A percentile compares a stretch with the other conserved stretches of the same genome.
These are phyloP conservation scores for Scaptodrosophila lebanonensis DNA, from an alignment of 1,140 invertebrate species.

Conservation along the genomic window DNA sequence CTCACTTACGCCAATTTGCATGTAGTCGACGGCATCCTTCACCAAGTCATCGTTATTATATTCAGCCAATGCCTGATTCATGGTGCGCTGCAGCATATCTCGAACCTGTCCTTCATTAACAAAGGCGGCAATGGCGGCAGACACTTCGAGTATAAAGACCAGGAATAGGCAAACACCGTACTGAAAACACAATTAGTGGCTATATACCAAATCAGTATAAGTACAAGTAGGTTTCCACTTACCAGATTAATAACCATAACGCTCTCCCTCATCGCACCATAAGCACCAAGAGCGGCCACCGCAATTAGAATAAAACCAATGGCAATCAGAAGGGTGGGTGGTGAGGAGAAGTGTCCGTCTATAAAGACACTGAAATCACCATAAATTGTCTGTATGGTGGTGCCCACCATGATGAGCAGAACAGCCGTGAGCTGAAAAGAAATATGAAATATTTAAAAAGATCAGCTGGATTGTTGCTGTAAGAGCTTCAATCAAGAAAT, in stretches of 20 bases:
- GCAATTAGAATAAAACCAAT: slow-evolving; percentile 87
- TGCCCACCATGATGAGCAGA: slow-evolving; percentile 87
- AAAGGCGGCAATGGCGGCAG: slow-evolving; percentile 88
- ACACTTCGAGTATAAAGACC: slow-evolving; percentile 88
- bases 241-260: slow-evolving; percentile 89
- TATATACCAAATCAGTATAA: neutral
- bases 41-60: slow-evolving; percentile 79
- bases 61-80: slow-evolving; percentile 79
- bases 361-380: slow-evolving; percentile 85
- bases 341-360: slow-evolving; percentile 83
- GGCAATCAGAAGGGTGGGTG: slow-evolving; percentile 85
- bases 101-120: slow-evolving; percentile 82
- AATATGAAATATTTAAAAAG: slow-evolving; percentile 1
- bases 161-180: slow-evolving; percentile 87
- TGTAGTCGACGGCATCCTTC: slow-evolving; percentile 80
- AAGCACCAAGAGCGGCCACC: slow-evolving; percentile 89
- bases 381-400: slow-evolving; percentile 85
- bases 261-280: slow-evolving; percentile 89
- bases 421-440: slow-evolving; percentile 83
- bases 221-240: slow-evolving; percentile 67
- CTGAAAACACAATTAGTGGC: slow-evolving; percentile 78
- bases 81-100: slow-evolving; percentile 79
- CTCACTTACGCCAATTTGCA: slow-evolving; percentile 81
- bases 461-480: neutral
- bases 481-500: no score